Evolutionary conservation across 2,888 invertebrate species (phyloP), one percentile per base, ranked within the genome.

Genomic region (Frankliniella intonsa): DNA sequence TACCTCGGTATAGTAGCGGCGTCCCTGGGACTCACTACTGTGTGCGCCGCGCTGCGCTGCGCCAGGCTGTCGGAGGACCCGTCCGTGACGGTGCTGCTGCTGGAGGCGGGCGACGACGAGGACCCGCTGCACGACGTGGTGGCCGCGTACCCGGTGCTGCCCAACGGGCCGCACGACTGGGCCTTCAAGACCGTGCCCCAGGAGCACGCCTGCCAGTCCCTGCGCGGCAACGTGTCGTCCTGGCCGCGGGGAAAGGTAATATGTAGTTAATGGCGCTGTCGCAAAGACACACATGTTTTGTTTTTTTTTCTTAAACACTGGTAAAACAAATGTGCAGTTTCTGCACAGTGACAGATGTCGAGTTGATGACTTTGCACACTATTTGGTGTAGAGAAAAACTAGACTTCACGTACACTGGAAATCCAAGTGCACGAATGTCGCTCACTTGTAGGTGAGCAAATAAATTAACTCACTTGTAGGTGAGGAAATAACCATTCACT

Each of bases 231-330:
- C 0, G 84, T 85, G 22, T 88, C 88, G 84, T 87, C 86, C 82
- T 88, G 88, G 88, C 87, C 88, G 1, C 86, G 90, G 19, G 87
- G 87, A 8, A 90, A 90, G 84, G 88, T 89, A 9, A 76, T 55
- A 2, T 8, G 55, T 55, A 17, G 9, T 8, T 1, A 1, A 55
- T 55, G 55, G 9, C 55, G 14, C 14, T 55, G 55, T 2, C 9
- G 3, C 12, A 55, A 2, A 12, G 14, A 17, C 55, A 14, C 62
- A n/a, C n/a, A n/a, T 5, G 5, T 38, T 38, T 38, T 38, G 38
- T 5, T 38, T 38, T 38, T 2, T 38, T 38, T n/a, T n/a, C n/a
- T n/a, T n/a, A n/a, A n/a, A n/a, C n/a, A n/a, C n/a, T n/a, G n/a
- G n/a, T n/a, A n/a, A n/a, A n/a, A n/a, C n/a, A n/a, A n/a, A n/a